Evolutionary conservation across 2,113 vertebrate species (phyloP), one percentile per base, ranked within the genome.

Genomic region (Mormyrus lacerda): DNA sequence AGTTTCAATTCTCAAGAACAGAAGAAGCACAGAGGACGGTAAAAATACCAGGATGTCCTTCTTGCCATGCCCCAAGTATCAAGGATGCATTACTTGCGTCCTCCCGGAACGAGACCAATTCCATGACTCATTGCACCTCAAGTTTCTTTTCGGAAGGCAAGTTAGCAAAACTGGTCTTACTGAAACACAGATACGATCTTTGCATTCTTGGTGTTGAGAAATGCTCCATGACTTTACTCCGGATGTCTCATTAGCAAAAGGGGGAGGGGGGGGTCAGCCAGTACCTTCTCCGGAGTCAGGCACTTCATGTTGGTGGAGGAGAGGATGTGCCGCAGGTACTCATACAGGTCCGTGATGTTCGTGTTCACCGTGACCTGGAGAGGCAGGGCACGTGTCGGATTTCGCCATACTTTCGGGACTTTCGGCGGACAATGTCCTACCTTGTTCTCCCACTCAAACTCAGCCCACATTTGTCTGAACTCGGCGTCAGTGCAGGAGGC

Each of bases 381-480:
- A 79, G 73, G 93, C 4, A 42, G 84, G 0, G 15, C 1, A 55
- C 5, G 47, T 21, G 44, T 42, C 61, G 44, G 42, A 31, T 13
- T n/a, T 69, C 24, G 3, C 11, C 42, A 19, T 3, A 73, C 55
- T 7, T 24, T 61, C 1, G 13, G 35, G 73, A 13, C 35, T 79
- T 2, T 79, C 4, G n/a, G 58, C 58, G 19, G 48, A 86, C 9
- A 10, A 3, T 2, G 4, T 45, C 89, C 94, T 92, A 98, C 98
- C 96, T 99, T 99, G 94, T 99, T 99, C 94, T 99, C 98, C 98
- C 98, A 99, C 91, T 99, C 98, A 95, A 99, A 99, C 93, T 99
- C 98, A 3, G 98, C 98, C 98, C 98, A 99, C 98, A 99, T 99
- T 94, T 99, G 98, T 90, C 98, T 96, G 95, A 99, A 99, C 89